These are phyloP conservation scores for Silurus lanzhouensis DNA, from an alignment of 2,797 vertebrate species.

Conservation along the genomic window DNA sequence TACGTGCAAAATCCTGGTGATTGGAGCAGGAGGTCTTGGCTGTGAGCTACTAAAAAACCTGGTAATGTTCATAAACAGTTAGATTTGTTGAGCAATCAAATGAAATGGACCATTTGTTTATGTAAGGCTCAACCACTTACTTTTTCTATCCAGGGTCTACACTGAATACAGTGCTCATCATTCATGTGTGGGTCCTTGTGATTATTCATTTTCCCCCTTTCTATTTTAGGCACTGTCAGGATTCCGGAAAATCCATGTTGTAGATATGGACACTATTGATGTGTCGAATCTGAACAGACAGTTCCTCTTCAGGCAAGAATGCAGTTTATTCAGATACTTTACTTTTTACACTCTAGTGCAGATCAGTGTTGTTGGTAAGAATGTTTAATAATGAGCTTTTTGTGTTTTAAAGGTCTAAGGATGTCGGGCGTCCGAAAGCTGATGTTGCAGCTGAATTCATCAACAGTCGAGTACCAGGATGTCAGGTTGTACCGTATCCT, in stretches of 20 bases:
- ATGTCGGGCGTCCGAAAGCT: conserved; percentile 94
- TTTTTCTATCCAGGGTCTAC: not conserved
- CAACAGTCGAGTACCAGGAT: conserved; percentile 86
- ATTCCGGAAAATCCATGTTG: conserved; percentile 94
- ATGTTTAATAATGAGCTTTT: not conserved
- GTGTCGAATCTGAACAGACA: conserved; percentile 97
- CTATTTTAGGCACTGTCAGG: conserved; percentile 86
- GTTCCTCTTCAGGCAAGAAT: conserved; percentile 88
- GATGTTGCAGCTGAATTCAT: conserved; percentile 94
- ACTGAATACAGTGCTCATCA: not conserved
- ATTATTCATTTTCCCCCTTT: conserved; percentile 13
- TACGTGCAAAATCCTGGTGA: conserved; percentile 94
- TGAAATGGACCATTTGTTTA: not conserved
- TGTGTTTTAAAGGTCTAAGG: conserved; percentile 78
- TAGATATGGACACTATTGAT: conserved; percentile 99
- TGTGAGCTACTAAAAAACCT: conserved; percentile 98
- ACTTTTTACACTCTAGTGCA: not conserved
- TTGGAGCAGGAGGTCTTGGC: conserved; percentile 95
- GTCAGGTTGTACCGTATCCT: conserved; percentile 92
- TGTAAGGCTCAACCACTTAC: not conserved
- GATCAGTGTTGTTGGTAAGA: not conserved
- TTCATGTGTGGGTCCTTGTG: not conserved
- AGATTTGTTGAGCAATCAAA: not conserved
- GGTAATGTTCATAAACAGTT: conserved; percentile 70
- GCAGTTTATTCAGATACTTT: not conserved